These are phyloP conservation scores for Zosterops hypoxanthus DNA, from an alignment of 2,113 vertebrate species.

Conservation along the genomic window DNA sequence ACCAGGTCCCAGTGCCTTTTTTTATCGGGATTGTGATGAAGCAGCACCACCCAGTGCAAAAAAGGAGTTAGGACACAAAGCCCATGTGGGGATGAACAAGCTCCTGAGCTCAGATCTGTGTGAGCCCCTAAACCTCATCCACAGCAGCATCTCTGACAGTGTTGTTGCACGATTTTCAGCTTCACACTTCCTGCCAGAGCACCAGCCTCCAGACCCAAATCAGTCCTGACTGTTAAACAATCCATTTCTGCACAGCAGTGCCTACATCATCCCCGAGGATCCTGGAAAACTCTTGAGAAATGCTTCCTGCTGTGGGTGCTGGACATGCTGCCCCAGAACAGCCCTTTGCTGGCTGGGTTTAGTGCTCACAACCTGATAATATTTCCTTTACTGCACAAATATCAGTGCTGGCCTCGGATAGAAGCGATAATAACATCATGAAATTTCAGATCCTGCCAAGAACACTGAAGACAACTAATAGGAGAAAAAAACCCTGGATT, in stretches of 20 bases:
- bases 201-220: rapidly evolving
- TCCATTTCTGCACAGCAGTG: not conserved
- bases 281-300: not conserved
- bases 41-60: constrained; percentile 3
- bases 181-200: rapidly evolving
- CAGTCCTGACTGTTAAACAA: not conserved
- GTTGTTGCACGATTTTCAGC: not conserved
- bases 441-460: not conserved
- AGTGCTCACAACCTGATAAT: not conserved
- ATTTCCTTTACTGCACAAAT: not conserved
- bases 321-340: not conserved
- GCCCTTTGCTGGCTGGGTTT: not conserved
- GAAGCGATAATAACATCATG: too few species aligned
- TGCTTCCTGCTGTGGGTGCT: not conserved
- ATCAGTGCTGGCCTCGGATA: not conserved
- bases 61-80: not conserved
- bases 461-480: not conserved
- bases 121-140: not conserved
- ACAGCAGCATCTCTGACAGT: not conserved
- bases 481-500: not conserved
- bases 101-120: not conserved
- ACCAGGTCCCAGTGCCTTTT: not conserved
- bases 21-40: not conserved
- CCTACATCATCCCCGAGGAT: not conserved
- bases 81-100: not conserved